phyloP scores from a whole-genome alignment of 2,113 vertebrate genomes.

The Ophthalmolycus amberensis region DNA sequence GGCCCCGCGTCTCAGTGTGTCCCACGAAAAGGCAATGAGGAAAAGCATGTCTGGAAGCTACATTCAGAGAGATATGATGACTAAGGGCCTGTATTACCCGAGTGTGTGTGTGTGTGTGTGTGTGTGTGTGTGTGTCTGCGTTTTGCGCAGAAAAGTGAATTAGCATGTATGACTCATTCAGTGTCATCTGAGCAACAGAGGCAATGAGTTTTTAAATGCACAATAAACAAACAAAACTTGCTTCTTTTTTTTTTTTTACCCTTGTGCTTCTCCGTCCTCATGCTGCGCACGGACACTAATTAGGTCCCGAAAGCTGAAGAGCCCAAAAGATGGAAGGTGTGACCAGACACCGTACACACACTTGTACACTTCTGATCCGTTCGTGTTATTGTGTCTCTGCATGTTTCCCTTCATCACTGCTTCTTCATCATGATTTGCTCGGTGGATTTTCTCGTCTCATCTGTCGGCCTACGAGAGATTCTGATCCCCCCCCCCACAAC shows the following conservation, averaged over 20 bases:
- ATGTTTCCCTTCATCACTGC: slow-evolving; percentile 33
- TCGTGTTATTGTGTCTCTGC: slow-evolving; percentile 45
- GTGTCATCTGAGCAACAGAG: slow-evolving; percentile 39
- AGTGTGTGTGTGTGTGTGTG: neutral
- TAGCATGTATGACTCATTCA: slow-evolving; percentile 43
- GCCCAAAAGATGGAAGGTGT: slow-evolving; percentile 93
- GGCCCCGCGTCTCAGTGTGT: neutral
- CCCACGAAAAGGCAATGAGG: slow-evolving; percentile 4
- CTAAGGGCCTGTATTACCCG: slow-evolving; percentile 49
- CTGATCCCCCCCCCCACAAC: neutral
- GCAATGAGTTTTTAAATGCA: slow-evolving; percentile 24
- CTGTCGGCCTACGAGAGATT: slow-evolving; percentile 12
- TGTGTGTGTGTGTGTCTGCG: slow-evolving; percentile 12
- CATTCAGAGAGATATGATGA: slow-evolving; percentile 36
- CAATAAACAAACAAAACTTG: neutral
- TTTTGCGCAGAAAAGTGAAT: slow-evolving; percentile 15
- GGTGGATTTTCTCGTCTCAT: slow-evolving; percentile 13
- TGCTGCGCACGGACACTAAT: slow-evolving; percentile 73
- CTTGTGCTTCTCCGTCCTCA: slow-evolving; percentile 68
- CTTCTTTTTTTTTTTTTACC: slow-evolving; percentile 46
- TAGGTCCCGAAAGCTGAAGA: slow-evolving; percentile 95
- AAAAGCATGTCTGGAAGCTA: slow-evolving; percentile 15
- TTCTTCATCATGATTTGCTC: slow-evolving; percentile 38
- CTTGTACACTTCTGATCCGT: slow-evolving; percentile 39
- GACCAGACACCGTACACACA: slow-evolving; percentile 43